Conservation (phyloP, 2,888 invertebrate species). For the Ophraella communa region DNA sequence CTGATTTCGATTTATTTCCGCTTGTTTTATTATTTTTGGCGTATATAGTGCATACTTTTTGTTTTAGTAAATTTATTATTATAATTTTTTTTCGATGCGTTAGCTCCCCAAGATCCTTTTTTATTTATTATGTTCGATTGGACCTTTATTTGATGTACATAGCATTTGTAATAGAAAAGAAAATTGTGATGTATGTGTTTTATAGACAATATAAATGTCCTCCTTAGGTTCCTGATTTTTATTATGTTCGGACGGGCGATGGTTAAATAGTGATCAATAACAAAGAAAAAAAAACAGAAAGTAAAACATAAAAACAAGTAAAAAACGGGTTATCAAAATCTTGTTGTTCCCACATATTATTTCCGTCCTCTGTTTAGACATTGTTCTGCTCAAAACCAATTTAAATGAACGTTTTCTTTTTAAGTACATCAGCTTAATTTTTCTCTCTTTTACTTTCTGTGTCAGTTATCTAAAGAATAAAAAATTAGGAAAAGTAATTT, state of each 20-base stretch:
- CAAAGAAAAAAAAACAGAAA: too few species aligned
- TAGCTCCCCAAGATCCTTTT: slow-evolving; percentile 41
- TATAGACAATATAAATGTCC: slow-evolving; percentile 58
- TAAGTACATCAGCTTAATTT: too few species aligned
- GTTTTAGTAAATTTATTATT: slow-evolving; percentile 37
- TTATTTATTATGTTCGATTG: slow-evolving; percentile 51
- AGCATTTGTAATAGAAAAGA: slow-evolving; percentile 53
- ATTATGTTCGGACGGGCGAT: slow-evolving; percentile 24
- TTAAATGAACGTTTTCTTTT: too few species aligned
- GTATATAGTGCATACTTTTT: slow-evolving; percentile 45
- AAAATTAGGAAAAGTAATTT: too few species aligned
- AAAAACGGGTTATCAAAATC: too few species aligned
- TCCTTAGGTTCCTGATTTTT: slow-evolving; percentile 53
- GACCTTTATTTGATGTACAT: slow-evolving; percentile 57
- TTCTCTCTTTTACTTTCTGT: too few species aligned
- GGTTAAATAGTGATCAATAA: slow-evolving; percentile 25
- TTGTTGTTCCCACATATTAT: too few species aligned
- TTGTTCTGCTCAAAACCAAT: too few species aligned
- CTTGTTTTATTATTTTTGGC: slow-evolving; percentile 39
- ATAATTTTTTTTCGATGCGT: slow-evolving; percentile 31
- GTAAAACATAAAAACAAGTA: too few species aligned
- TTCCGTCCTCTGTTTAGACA: too few species aligned
- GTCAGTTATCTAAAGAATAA: too few species aligned
- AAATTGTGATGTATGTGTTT: slow-evolving; percentile 60
- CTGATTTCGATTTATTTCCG: slow-evolving; percentile 46